Base-by-base conservation (phyloP, 1,140 invertebrate species). In the Ceratitis capitata region DNA sequence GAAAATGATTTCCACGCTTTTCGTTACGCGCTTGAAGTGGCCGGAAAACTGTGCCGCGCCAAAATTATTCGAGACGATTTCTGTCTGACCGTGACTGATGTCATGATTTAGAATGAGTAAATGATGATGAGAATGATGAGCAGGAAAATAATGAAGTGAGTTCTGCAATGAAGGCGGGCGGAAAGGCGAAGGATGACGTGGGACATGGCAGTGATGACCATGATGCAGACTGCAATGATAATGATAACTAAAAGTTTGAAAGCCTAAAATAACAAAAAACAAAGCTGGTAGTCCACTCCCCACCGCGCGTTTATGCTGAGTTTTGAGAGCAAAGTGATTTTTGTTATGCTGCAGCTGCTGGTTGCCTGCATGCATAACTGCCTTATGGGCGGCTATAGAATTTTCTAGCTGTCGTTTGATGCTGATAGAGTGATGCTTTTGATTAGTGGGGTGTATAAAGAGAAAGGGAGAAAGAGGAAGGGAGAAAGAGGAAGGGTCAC, bases 51-150 rank as follows among this genome's bases (percentile, higher is more conserved):
- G n/a, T 19, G 69, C 69, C 10, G 26, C 69, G n/a, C 32, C 26
- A n/a, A n/a, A n/a, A n/a, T n/a, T n/a, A 45, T 78, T 78, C n/a
- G 39, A 23, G 69, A 39, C 69, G 69, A 78, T 74, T 78, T n/a
- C n/a, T n/a, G 69, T 39, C 39, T 78, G 69, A 39, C 69, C 69
- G 45, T 78, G 69, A 78, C 69, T 39, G 69, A 45, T 78, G 69
- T 45, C 69, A 78, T 78, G 69, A 78, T 78, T 78, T 78, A 45
- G 69, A n/a, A 78, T 78, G 69, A 78, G 69, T 45, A 78, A 78
- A 78, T 78, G 69, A 78, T 78, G 69, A 78, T 78, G 69, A 47
- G 35, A 19, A 45, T 47, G 69, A 23, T 42, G 69, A 47, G 69
- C 2, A 78, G 69, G 42, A 78, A 47, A 78, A 78, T 78, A 10